Percentiles rank a stretch among this genome's conserved stretches.
Evolutionary conservation across 1,140 invertebrate species (phyloP).

Genomic region (Caerostris darwini): DNA sequence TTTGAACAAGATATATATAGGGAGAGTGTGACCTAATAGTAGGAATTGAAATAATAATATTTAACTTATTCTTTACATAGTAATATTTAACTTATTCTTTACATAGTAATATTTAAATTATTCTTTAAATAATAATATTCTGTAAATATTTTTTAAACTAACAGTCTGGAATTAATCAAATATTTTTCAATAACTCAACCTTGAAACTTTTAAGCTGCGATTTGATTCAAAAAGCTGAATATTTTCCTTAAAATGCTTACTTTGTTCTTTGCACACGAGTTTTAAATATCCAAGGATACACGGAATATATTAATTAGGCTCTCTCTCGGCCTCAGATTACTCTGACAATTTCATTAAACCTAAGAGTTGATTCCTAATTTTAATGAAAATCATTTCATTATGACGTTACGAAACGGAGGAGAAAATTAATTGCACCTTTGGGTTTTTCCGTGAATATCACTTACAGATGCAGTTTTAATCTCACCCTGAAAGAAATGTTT

Average conservation of each 20-base stretch:
- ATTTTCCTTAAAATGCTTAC: background rate
- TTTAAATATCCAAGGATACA: background rate
- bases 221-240: no score
- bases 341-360: slow-evolving; percentile 21
- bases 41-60: no score
- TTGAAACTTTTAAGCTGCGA: no score
- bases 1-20: no score
- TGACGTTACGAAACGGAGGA: background rate
- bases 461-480: slow-evolving; percentile 16
- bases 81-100: no score
- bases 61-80: no score
- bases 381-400: slow-evolving; percentile 37
- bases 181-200: no score
- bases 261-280: background rate
- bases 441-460: background rate
- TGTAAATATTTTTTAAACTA: no score
- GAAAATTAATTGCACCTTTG: slow-evolving; percentile 40
- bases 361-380: slow-evolving; percentile 33
- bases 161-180: no score
- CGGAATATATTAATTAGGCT: background rate
- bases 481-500: background rate
- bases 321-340: background rate
- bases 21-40: no score
- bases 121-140: no score
- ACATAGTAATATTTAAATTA: no score